Evolutionary conservation across 2,888 invertebrate species (phyloP), one percentile per base, ranked within the genome.

Genomic region (Polyommatus icarus): DNA sequence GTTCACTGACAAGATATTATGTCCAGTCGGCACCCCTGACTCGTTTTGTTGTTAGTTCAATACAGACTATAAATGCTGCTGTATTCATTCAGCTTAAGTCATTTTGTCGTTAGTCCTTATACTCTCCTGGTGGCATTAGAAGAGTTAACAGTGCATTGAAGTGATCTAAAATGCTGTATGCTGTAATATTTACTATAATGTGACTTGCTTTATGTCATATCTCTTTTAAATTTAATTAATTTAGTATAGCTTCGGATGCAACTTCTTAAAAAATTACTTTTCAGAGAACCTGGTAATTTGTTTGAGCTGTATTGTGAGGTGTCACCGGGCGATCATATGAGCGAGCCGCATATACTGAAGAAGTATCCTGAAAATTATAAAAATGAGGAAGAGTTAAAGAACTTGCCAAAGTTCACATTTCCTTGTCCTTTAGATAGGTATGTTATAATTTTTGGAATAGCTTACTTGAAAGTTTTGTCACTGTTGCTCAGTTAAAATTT

Each of bases 361-460:
- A 97, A 97, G 89, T 98, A 96, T 91, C 98, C 99, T 72, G 97
- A 97, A 82, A 95, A 95, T 79, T 98, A 97, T 89, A 96, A 95
- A 86, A 97, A 98, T 92, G 96, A 97, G 89, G 98, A 97, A 89
- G 96, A 98, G 82, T 94, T 99, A 79, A 97, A 96, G 89, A 96
- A 97, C 85, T 96, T 98, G 85, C 98, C 98, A 72, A 97, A 98
- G 92, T 99, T 99, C 95, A 97, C 98, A 84, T 99, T 97, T 94
- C 98, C 95, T 80, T 93, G 93, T 86, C 88, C 88, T 81, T 84
- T 93, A 83, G 92, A 93, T 82, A 91, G 88, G 94, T 94, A 83
- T 89, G 90, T 90, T 71, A 32, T 50, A 54, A 36, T 50, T 76
- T 50, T 15, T 76, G 7, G 18, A 54, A 54, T 5, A 18, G 54